These are phyloP conservation scores for Bursaphelenchus mucronatus DNA, from an alignment of 1,140 invertebrate species.

Conservation along the genomic window DNA sequence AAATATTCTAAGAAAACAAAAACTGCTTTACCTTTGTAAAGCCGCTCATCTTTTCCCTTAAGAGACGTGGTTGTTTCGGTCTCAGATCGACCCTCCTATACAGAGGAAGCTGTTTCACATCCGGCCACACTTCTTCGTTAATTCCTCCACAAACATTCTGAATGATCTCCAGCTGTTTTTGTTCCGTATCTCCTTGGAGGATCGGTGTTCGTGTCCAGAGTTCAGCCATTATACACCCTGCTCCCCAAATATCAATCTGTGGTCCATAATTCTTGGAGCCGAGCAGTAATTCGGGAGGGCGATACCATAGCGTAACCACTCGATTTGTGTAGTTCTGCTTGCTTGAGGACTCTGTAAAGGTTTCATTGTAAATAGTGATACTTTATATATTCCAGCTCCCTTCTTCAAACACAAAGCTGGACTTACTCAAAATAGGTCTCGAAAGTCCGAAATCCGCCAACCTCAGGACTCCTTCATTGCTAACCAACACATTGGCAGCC, in stretches of 20 bases:
- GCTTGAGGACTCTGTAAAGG: slow-evolving; percentile 17
- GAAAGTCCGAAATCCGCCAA: slow-evolving; percentile 67
- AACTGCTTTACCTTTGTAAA: background rate
- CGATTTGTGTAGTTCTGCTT: slow-evolving; percentile 77
- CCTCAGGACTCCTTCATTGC: slow-evolving; percentile 80
- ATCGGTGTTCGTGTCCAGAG: slow-evolving; percentile 88
- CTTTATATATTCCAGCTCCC: background rate
- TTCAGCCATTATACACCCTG: slow-evolving; percentile 97
- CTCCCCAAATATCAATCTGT: slow-evolving; percentile 95
- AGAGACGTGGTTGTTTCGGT: slow-evolving; percentile 82
- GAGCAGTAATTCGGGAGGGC: slow-evolving; percentile 79
- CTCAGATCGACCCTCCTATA: slow-evolving; percentile 85
- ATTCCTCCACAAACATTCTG: slow-evolving; percentile 94
- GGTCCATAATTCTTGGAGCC: slow-evolving; percentile 93
- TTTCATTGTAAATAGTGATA: slow-evolving; percentile 1
- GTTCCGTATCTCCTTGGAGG: slow-evolving; percentile 80
- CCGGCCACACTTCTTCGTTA: slow-evolving; percentile 82
- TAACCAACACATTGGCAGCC: slow-evolving; percentile 95
- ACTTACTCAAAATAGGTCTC: slow-evolving; percentile 39
- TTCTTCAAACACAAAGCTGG: slow-evolving; percentile 57
- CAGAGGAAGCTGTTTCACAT: slow-evolving; percentile 83
- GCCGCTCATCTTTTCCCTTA: slow-evolving; percentile 59
- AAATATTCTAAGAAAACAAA: slow-evolving; percentile 1
- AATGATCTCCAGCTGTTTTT: slow-evolving; percentile 89
- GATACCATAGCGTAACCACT: slow-evolving; percentile 96